Evolutionary conservation across 2,113 vertebrate species (phyloP).

Genomic region (Halichoerus grypus): DNA sequence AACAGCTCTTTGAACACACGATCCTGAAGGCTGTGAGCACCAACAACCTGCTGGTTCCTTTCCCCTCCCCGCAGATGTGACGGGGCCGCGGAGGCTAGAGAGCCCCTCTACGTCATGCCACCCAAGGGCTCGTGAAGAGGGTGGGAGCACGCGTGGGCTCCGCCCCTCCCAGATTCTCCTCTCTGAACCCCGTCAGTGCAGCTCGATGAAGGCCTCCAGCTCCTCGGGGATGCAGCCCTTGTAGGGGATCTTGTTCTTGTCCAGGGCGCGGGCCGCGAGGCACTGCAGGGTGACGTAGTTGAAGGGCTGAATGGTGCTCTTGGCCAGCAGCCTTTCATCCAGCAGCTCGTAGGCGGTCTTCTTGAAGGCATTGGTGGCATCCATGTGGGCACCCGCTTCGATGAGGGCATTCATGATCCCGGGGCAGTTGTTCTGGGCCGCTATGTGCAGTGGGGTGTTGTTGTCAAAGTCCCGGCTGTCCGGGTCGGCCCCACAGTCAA

Average conservation of each 20-base stretch:
- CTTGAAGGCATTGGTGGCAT: slow-evolving; percentile 94
- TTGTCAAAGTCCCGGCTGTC: slow-evolving; percentile 96
- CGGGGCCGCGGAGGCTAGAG: background rate
- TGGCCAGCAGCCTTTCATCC: slow-evolving; percentile 93
- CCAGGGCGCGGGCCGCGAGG: slow-evolving; percentile 95
- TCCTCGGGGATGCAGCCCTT: slow-evolving; percentile 96
- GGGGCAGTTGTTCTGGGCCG: slow-evolving; percentile 92
- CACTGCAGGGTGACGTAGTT: slow-evolving; percentile 97
- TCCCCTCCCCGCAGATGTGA: background rate
- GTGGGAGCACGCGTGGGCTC: background rate
- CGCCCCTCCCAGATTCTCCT: background rate
- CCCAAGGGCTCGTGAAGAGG: background rate
- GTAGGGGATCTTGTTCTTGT: slow-evolving; percentile 96
- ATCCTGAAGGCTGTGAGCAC: slow-evolving; percentile 51
- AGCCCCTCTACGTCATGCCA: background rate
- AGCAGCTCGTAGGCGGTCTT: slow-evolving; percentile 95
- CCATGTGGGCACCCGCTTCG: slow-evolving; percentile 94
- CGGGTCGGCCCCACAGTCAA: slow-evolving; percentile 95
- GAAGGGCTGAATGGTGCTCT: slow-evolving; percentile 93
- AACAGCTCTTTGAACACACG: background rate
- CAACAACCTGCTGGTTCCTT: background rate
- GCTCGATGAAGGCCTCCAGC: slow-evolving; percentile 97
- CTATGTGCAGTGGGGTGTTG: slow-evolving; percentile 95
- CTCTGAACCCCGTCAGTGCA: slow-evolving; percentile 89
- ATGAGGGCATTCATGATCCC: slow-evolving; percentile 94